phyloP scores from a whole-genome alignment of 2,888 invertebrate genomes.

The Cyrtodaria siliqua region DNA sequence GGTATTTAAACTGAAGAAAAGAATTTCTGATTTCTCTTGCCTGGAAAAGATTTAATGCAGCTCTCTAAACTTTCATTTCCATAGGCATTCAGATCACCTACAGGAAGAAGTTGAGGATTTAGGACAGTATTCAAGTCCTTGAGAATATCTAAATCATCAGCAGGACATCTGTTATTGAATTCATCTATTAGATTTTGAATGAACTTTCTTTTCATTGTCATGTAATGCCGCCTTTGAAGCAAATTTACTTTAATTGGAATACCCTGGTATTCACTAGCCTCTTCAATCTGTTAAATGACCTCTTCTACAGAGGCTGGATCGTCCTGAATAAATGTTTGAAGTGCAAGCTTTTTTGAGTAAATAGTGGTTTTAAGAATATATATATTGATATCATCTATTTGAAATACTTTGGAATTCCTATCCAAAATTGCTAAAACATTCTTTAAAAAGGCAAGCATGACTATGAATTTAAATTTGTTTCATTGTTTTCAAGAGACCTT shows the following conservation, averaged over 20 bases:
- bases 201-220: neutral
- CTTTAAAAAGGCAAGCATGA: slow-evolving; percentile 21
- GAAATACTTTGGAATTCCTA: neutral
- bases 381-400: neutral
- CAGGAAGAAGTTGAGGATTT: neutral
- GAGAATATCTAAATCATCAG: neutral
- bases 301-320: neutral
- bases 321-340: neutral
- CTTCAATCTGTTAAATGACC: neutral
- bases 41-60: neutral
- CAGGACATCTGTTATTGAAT: neutral
- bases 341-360: neutral
- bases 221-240: neutral
- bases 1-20: neutral
- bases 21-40: neutral
- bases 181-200: neutral
- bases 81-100: neutral
- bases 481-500: slow-evolving; percentile 27
- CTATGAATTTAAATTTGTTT: slow-evolving; percentile 44
- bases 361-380: neutral
- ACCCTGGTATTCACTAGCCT: neutral
- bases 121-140: neutral
- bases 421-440: slow-evolving; percentile 16
- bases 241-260: neutral
- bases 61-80: neutral